phyloP scores from a whole-genome alignment of 2,113 vertebrate genomes.

The Phodopus roborovskii region DNA sequence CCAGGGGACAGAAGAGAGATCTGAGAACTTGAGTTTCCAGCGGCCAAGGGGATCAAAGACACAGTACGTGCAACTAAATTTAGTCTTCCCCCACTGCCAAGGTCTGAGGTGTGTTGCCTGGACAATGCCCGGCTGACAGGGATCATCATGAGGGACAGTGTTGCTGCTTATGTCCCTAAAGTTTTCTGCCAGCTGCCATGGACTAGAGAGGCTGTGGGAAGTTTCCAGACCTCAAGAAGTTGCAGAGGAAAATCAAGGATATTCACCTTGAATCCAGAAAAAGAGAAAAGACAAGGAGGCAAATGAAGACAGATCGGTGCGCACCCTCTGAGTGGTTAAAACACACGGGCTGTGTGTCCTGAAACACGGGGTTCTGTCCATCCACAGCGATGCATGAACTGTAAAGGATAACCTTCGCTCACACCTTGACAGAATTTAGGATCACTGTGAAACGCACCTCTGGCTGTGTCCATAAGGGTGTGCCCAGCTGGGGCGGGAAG shows the following conservation, averaged over 20 bases:
- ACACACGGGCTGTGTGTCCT: neutral
- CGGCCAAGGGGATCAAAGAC: constrained; percentile 73
- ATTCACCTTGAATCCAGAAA: neutral
- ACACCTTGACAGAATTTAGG: neutral
- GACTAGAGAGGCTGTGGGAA: neutral
- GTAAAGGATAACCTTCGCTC: too few species aligned
- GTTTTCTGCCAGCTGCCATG: neutral
- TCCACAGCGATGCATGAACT: too few species aligned
- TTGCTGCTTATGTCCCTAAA: neutral
- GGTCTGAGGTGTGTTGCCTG: neutral
- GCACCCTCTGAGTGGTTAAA: neutral
- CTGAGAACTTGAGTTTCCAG: constrained; percentile 64
- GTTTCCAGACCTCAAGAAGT: neutral
- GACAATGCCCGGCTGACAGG: neutral
- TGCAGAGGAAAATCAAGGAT: neutral
- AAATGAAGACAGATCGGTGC: neutral
- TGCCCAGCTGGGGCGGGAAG: neutral
- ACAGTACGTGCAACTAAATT: constrained; percentile 36
- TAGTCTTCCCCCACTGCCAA: constrained; percentile 21
- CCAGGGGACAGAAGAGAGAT: constrained; percentile 32
- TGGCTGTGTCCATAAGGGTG: too few species aligned
- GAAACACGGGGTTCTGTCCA: neutral
- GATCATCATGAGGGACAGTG: neutral
- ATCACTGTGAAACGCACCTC: neutral
- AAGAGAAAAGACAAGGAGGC: neutral